Evolutionary conservation across 1,140 invertebrate species (phyloP).

Genomic region (Drosophila nikananu): DNA sequence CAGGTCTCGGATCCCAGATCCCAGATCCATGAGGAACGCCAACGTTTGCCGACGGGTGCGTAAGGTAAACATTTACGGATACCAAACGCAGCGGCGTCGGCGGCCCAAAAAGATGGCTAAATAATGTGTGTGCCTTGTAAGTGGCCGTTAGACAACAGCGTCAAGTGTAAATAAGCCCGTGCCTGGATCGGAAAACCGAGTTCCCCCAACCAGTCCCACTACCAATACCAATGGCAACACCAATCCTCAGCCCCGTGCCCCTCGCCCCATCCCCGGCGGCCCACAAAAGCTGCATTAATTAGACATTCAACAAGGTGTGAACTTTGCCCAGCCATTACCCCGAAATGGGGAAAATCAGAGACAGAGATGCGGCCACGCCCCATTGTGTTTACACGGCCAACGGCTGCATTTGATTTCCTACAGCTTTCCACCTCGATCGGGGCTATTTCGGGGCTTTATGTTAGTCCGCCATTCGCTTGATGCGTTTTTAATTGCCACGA

Average conservation of each 20-base stretch:
- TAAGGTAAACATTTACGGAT: conserved; percentile 78
- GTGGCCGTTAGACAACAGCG: conserved; percentile 71
- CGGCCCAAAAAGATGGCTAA: conserved; percentile 82
- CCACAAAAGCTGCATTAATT: conserved; percentile 78
- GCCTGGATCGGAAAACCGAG: conserved; percentile 17
- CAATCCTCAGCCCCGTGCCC: not conserved
- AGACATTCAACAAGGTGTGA: conserved; percentile 83
- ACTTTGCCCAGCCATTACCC: conserved; percentile 63
- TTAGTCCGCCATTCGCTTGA: conserved; percentile 39
- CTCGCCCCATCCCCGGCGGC: conserved; percentile 1
- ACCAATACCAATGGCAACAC: not conserved
- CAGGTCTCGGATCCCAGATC: conserved; percentile 1
- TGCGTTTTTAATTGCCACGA: conserved; percentile 78
- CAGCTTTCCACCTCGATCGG: conserved; percentile 10
- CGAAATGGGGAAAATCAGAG: conserved; percentile 43
- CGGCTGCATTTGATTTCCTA: conserved; percentile 46
- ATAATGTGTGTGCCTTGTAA: conserved; percentile 82
- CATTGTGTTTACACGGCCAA: conserved; percentile 58
- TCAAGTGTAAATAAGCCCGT: conserved; percentile 74
- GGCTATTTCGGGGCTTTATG: conserved; percentile 29
- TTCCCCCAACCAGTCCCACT: conserved; percentile 1
- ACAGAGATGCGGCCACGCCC: conserved; percentile 57
- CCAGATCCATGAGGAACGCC: conserved; percentile 14
- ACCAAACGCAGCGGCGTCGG: conserved; percentile 42
- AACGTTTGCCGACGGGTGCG: conserved; percentile 80